These are phyloP conservation scores for Amniataba percoides DNA, from an alignment of 2,797 vertebrate genomes.

Conservation along the genomic window DNA sequence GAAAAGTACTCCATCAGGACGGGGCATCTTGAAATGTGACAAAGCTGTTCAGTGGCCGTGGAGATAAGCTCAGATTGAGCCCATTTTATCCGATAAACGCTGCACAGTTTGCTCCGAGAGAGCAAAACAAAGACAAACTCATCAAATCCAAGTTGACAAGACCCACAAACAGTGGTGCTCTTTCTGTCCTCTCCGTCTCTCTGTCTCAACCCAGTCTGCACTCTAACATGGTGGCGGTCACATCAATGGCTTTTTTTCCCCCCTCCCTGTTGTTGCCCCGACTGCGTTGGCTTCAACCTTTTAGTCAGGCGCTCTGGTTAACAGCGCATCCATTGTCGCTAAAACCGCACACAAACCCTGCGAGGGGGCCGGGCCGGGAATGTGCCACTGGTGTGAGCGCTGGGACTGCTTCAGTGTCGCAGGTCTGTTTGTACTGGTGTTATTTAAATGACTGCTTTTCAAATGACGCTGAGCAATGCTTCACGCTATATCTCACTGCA, in stretches of 20 bases:
- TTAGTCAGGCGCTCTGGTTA: constrained; percentile 62
- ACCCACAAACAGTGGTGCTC: constrained; percentile 66
- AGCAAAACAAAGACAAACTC: constrained; percentile 83
- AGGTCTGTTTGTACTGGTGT: constrained; percentile 45
- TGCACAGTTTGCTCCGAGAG: constrained; percentile 71
- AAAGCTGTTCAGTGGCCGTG: constrained; percentile 84
- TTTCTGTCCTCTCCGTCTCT: constrained; percentile 50
- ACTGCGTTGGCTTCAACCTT: constrained; percentile 55
- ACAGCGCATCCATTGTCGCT: constrained; percentile 68
- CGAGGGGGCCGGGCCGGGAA: constrained; percentile 43
- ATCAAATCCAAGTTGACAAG: constrained; percentile 79
- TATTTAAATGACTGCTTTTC: constrained; percentile 65
- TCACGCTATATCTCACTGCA: constrained; percentile 57
- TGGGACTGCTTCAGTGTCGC: constrained; percentile 40
- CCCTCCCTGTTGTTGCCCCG: not conserved
- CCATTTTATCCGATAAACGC: constrained; percentile 82
- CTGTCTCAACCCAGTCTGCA: constrained; percentile 42
- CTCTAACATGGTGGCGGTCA: constrained; percentile 48
- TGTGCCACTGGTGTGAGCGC: constrained; percentile 37
- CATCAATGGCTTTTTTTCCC: constrained; percentile 58
- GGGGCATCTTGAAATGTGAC: constrained; percentile 88
- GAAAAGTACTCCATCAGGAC: constrained; percentile 87
- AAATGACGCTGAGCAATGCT: constrained; percentile 59
- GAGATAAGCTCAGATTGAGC: constrained; percentile 86
- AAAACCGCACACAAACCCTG: constrained; percentile 30